phyloP scores from a whole-genome alignment of 2,797 vertebrate species.

The Sebastes dallii region DNA sequence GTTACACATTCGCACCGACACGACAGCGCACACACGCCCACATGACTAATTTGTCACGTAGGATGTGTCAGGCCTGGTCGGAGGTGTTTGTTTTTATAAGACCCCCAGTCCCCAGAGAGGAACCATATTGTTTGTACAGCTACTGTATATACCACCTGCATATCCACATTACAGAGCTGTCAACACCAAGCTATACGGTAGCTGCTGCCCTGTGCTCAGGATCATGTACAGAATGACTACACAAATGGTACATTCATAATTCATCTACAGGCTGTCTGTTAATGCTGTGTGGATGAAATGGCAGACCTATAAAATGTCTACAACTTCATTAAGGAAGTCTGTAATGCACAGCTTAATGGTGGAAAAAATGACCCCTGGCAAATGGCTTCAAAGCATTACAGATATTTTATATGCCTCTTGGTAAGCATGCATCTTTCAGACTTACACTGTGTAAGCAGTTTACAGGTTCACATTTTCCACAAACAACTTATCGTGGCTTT shows the following conservation, averaged over 20 bases:
- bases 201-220: slow-evolving; percentile 1
- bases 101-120: slow-evolving; percentile 30
- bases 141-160: slow-evolving; percentile 24
- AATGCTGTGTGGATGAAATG: slow-evolving; percentile 2
- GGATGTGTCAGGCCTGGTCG: slow-evolving; percentile 30
- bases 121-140: slow-evolving; percentile 39
- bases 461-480: slow-evolving; percentile 29
- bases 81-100: slow-evolving; percentile 27
- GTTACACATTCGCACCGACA: slow-evolving; percentile 29
- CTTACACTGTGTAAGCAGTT: not conserved
- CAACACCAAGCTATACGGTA: not conserved
- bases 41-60: slow-evolving; percentile 46
- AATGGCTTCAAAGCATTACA: slow-evolving; percentile 24
- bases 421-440: slow-evolving; percentile 14
- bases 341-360: slow-evolving; percentile 25
- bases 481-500: slow-evolving; percentile 16
- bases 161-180: slow-evolving; percentile 22
- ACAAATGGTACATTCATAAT: slow-evolving; percentile 30
- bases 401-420: slow-evolving; percentile 26
- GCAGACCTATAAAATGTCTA: slow-evolving; percentile 14
- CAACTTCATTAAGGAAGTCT: slow-evolving; percentile 9
- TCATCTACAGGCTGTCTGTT: slow-evolving; percentile 5
- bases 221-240: not conserved
- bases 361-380: slow-evolving; percentile 10
- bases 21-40: not conserved